Base-by-base conservation (phyloP, 1,140 invertebrate genomes). In the Temnothorax nylanderi region DNA sequence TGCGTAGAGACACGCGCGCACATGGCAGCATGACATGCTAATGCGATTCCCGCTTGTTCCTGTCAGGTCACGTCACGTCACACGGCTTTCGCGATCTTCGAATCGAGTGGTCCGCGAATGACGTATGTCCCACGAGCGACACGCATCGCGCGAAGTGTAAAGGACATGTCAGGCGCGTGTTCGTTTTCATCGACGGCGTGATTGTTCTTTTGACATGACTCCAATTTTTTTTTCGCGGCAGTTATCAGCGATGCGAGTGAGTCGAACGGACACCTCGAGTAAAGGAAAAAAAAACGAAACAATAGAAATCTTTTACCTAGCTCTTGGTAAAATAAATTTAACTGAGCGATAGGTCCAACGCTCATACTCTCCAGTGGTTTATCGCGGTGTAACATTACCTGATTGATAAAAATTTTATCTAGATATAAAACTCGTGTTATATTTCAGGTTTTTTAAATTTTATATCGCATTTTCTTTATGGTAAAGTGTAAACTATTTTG, bases 81-180 rank as follows among this genome's bases (percentile, higher is more conserved):
- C 88, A 89, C 37, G 34, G 78, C 65, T 74, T 78, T 89, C 85
- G 34, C 62, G 85, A 88, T 87, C 71, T 67, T 78, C 51, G 71
- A 82, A 76, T 81, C 84, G 87, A 82, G 49, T 89, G 85, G 80
- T 86, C 88, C 89, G 88, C 58, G 69, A 80, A 34, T 89, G 89
- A 90, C 89, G 88, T 86, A 75, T 87, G 89, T 82, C 67, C 89
- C 87, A 82, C 74, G 51, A 75, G 47, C 81, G 87, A 89, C 85
- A 77, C 64, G 62, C 71, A 51, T 44, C 84, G 51, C 71, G 32
- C n/a, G 11, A 37, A 34, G 71, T 47, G 54, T 89, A 89, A 74
- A 90, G 89, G 88, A 89, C 85, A 16, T 75, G 80, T 84, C 80
- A 84, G 54, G 13, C 37, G 18, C 16, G 62, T 7, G 44, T 41